Base-by-base conservation (phyloP, 2,113 vertebrate genomes). In the Callocephalon fimbriatum region DNA sequence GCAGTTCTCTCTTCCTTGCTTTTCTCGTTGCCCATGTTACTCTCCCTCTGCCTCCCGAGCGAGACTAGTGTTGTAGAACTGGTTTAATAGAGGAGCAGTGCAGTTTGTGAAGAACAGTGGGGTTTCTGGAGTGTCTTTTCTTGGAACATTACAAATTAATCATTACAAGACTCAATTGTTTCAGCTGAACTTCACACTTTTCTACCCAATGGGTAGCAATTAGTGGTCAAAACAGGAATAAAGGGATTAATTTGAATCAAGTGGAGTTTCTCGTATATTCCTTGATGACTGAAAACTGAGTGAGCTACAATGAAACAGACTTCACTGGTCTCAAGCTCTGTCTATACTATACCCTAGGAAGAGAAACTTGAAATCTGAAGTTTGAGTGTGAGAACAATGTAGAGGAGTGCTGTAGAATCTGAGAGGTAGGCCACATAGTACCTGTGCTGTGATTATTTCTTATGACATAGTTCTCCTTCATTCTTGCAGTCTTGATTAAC, bases 281-380 rank as follows among this genome's bases (percentile, higher is more conserved):
- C 32, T 91, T 83, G 38, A 51, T 53, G 79, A 73, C 1, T 19
- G 35, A 86, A 88, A 86, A 62, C 20, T 20, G 32, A 65, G 53
- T 25, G 32, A 79, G 26, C 35, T 88, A 58, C 63, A 90, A 63
- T 54, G 25, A 67, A 85, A 44, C 25, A 37, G 32, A 47, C 56
- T 93, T 95, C 38, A 42, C 31, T 78, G 47, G 27, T 40, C 48
- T 73, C 44, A 47, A 71, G 20, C 32, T 29, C 47, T 74, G 32
- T 58, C 50, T 59, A 50, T 75, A 23, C 70, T 62, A 62, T 4
- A 67, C 32, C n/a, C 47, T 89, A 42, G 20, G 10, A 85, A 81
- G 87, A 59, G 25, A 91, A 95, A 86, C 75, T 31, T 51, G 84
- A 89, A 95, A 88, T 82, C 35, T 54, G 84, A 85, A 91, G 53